Evolutionary conservation across 2,797 vertebrate species (phyloP).

Genomic region (Lepilemur septentrionalis): DNA sequence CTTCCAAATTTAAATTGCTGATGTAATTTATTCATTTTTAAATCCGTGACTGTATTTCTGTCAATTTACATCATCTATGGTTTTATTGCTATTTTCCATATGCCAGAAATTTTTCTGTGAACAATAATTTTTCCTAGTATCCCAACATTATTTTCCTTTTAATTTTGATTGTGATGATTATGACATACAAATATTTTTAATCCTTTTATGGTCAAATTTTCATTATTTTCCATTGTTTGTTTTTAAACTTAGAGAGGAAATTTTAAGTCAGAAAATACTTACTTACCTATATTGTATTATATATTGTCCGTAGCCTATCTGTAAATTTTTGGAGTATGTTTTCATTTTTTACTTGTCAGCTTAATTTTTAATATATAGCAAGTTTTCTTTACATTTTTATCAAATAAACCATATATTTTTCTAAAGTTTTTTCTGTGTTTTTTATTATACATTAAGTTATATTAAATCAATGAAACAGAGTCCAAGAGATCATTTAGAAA

Average conservation of each 20-base stretch:
- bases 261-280: background rate
- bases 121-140: background rate
- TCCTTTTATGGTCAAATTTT: background rate
- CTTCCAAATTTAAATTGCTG: background rate
- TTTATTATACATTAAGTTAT: background rate
- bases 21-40: background rate
- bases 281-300: background rate
- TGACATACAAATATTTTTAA: background rate
- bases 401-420: background rate
- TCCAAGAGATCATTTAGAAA: background rate
- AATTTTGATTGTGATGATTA: background rate
- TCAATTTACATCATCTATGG: background rate
- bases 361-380: background rate
- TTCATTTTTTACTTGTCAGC: background rate
- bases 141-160: background rate
- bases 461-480: background rate
- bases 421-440: background rate
- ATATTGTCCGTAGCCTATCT: background rate
- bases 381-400: background rate
- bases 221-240: background rate
- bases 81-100: background rate
- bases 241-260: background rate
- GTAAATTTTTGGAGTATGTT: background rate
- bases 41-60: background rate
- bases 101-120: background rate